A percentile compares a stretch with the other conserved stretches of the same genome.
Evolutionary conservation across 2,888 invertebrate genomes (phyloP).

Genomic region (Scaptomyza parva): DNA sequence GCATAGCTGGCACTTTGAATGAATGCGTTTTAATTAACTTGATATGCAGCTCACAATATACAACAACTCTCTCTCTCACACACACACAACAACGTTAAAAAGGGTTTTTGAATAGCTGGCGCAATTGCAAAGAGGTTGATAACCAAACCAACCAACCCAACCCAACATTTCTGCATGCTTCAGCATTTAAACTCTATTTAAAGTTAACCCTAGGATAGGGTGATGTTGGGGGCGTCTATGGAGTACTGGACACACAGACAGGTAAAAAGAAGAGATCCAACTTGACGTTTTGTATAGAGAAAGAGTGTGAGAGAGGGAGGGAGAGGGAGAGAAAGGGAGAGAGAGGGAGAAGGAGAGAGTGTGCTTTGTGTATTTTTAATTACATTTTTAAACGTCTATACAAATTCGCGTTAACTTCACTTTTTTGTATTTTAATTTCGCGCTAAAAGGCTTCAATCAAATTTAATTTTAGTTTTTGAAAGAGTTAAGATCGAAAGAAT

Average conservation of each 20-base stretch:
- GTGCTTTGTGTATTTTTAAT: slow-evolving; percentile 37
- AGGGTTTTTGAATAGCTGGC: slow-evolving; percentile 30
- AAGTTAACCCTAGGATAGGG: too few relatives aligned
- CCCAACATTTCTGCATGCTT: slow-evolving; percentile 26
- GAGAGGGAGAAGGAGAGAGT: too few relatives aligned
- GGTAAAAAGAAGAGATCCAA: slow-evolving; percentile 16
- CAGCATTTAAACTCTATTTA: slow-evolving; percentile 30
- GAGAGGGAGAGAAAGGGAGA: too few relatives aligned
- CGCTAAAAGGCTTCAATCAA: slow-evolving; percentile 2
- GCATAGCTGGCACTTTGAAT: slow-evolving; percentile 61
- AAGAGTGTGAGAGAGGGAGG: too few relatives aligned
- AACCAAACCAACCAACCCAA: too few relatives aligned
- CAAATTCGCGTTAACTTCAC: slow-evolving; percentile 11
- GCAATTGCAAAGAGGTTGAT: slow-evolving; percentile 32
- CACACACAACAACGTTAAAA: too few relatives aligned
- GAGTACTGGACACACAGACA: slow-evolving; percentile 7
- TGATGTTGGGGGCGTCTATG: neutral
- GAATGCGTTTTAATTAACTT: slow-evolving; percentile 66
- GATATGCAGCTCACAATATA: slow-evolving; percentile 54
- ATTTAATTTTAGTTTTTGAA: neutral
- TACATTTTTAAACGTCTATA: slow-evolving; percentile 26
- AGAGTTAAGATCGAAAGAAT: neutral
- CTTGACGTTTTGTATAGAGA: slow-evolving; percentile 18
- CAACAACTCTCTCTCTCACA: too few relatives aligned
- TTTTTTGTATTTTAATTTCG: slow-evolving; percentile 6